These are phyloP conservation scores for Chiroxiphia lanceolata DNA, from an alignment of 2,797 vertebrate species.

Conservation along the genomic window DNA sequence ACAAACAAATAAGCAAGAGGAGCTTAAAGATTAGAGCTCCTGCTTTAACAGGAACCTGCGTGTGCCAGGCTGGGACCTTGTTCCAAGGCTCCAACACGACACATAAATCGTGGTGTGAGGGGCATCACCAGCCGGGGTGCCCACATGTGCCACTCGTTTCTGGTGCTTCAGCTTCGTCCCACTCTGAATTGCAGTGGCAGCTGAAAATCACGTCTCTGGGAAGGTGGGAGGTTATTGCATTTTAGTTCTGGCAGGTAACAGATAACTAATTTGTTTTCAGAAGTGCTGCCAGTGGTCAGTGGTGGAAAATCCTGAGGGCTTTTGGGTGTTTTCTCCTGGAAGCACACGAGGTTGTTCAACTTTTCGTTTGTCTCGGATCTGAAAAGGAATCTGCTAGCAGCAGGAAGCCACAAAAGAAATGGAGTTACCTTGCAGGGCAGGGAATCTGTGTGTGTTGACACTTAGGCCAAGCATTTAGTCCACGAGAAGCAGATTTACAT, in stretches of 20 bases:
- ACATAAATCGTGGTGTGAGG: fast-evolving
- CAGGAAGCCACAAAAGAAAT: not conserved
- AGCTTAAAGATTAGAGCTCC: not conserved
- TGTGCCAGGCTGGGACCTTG: not conserved
- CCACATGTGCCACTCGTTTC: not conserved
- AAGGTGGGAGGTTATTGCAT: not conserved
- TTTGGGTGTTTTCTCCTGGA: not conserved
- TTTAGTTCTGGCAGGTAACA: not conserved
- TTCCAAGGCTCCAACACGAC: not conserved
- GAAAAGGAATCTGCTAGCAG: not conserved
- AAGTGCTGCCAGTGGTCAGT: not conserved
- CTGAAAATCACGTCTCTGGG: not conserved
- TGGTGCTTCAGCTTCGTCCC: not conserved
- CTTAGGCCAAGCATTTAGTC: not conserved
- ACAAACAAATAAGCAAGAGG: not conserved
- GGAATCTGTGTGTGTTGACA: not conserved
- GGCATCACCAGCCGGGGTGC: fast-evolving
- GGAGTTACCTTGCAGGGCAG: not conserved
- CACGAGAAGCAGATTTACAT: not conserved
- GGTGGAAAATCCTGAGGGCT: not conserved
- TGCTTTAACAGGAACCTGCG: fast-evolving
- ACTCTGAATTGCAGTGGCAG: not conserved
- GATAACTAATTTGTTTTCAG: not conserved
- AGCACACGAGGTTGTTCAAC: not conserved
- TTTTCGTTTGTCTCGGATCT: not conserved